Percentiles rank a stretch among this genome's conserved stretches.
phyloP scores from a whole-genome alignment of 2,888 invertebrate species.

The Penaeus monodon region DNA sequence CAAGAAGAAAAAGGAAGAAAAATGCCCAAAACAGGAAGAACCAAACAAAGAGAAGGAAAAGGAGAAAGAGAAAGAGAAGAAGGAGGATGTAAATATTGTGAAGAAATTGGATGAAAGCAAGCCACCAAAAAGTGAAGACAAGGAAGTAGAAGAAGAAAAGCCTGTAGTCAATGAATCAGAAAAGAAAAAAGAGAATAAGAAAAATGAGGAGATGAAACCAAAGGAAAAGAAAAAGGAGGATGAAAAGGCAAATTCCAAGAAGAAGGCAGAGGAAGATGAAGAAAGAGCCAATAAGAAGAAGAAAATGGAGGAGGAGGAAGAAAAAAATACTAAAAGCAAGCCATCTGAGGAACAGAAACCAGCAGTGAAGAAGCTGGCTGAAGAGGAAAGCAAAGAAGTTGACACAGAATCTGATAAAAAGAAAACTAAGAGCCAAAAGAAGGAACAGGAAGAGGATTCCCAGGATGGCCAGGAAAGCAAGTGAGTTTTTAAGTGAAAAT shows the following conservation, averaged over 20 bases:
- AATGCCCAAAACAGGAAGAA: background rate
- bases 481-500: conserved; percentile 16
- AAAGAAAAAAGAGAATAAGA: background rate
- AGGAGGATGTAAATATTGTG: background rate
- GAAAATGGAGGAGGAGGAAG: conserved; percentile 13
- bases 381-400: conserved; percentile 17
- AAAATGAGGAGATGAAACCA: background rate
- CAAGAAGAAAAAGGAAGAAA: background rate
- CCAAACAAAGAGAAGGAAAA: conserved; percentile 2
- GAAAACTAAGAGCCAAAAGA: conserved; percentile 17
- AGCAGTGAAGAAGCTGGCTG: background rate
- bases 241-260: background rate
- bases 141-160: conserved; percentile 9
- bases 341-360: conserved; percentile 4
- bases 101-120: background rate
- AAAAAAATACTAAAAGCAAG: background rate
- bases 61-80: background rate
- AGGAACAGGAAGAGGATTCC: conserved; percentile 32
- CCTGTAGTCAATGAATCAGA: background rate
- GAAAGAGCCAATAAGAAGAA: conserved; percentile 16
- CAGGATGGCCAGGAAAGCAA: conserved; percentile 43
- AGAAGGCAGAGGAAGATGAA: conserved; percentile 19
- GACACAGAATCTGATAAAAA: conserved; percentile 23
- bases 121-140: conserved; percentile 5
- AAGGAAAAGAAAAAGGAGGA: background rate